phyloP scores from a whole-genome alignment of 2,888 invertebrate species.

The Orgyia antiqua region DNA sequence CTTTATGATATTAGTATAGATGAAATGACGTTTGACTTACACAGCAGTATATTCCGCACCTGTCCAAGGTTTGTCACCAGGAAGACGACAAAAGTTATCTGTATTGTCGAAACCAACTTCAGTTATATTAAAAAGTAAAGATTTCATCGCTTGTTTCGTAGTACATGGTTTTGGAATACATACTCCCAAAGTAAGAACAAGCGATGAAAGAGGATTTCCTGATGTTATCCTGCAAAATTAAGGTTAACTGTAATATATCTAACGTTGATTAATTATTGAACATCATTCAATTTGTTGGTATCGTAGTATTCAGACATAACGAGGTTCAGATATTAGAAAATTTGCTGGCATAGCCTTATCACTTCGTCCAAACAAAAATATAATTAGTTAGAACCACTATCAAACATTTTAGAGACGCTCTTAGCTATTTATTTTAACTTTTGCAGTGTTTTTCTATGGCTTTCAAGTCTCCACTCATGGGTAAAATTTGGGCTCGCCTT shows the following conservation, averaged over 20 bases:
- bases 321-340: too few relatives aligned
- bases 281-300: too few relatives aligned
- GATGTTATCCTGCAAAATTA: conserved; percentile 20
- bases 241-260: too few relatives aligned
- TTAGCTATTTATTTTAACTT: too few relatives aligned
- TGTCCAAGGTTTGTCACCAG: conserved; percentile 44
- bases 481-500: not conserved
- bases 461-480: not conserved
- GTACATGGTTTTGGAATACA: conserved; percentile 48
- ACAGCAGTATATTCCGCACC: conserved; percentile 43
- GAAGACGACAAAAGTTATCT: conserved; percentile 41
- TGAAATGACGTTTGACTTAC: too few relatives aligned
- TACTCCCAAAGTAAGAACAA: conserved; percentile 30
- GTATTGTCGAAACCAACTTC: conserved; percentile 28
- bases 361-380: too few relatives aligned
- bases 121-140: conserved; percentile 27
- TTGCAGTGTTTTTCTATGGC: not conserved
- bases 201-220: conserved; percentile 12
- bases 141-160: conserved; percentile 28
- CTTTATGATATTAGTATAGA: too few relatives aligned
- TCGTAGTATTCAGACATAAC: too few relatives aligned
- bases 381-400: too few relatives aligned
- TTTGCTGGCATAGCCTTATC: too few relatives aligned
- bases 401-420: too few relatives aligned
- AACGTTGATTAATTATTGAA: too few relatives aligned